Evolutionary conservation across 2,888 invertebrate species (phyloP).

Genomic region (Portevinia maculata): DNA sequence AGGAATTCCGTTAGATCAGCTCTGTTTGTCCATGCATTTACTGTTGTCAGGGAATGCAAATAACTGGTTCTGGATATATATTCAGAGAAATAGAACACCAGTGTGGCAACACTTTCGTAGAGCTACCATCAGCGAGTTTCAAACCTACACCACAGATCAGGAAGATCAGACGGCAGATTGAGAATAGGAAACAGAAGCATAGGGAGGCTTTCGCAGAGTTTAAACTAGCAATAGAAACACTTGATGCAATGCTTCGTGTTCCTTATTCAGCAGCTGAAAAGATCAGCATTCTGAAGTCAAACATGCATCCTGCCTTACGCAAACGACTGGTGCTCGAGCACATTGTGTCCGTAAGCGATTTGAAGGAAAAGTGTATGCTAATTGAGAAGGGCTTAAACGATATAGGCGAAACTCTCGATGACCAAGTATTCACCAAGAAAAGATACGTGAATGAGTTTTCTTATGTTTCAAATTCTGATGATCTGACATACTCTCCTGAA

Average conservation of each 20-base stretch:
- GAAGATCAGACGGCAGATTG: constrained; percentile 2
- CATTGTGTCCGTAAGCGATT: background rate
- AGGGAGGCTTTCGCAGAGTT: background rate
- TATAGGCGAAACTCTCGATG: too few relatives aligned
- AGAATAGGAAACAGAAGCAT: background rate
- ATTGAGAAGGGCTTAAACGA: background rate
- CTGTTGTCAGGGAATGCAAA: background rate
- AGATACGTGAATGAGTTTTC: background rate
- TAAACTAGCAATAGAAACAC: background rate
- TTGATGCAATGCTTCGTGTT: background rate
- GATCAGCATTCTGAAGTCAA: background rate
- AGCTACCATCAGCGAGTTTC: background rate
- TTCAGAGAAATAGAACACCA: background rate
- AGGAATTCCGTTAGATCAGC: background rate
- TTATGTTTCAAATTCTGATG: background rate
- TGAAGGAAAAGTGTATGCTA: background rate
- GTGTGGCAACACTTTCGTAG: background rate
- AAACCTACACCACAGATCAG: background rate
- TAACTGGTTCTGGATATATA: background rate
- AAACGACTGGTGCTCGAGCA: background rate
- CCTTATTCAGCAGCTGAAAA: background rate
- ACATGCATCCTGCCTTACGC: background rate
- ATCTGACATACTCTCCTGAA: background rate
- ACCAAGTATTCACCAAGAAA: too few relatives aligned
- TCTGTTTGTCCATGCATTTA: too few relatives aligned